These are phyloP conservation scores for Hoplostethus mediterraneus DNA, from an alignment of 2,797 vertebrate species.

Conservation along the genomic window DNA sequence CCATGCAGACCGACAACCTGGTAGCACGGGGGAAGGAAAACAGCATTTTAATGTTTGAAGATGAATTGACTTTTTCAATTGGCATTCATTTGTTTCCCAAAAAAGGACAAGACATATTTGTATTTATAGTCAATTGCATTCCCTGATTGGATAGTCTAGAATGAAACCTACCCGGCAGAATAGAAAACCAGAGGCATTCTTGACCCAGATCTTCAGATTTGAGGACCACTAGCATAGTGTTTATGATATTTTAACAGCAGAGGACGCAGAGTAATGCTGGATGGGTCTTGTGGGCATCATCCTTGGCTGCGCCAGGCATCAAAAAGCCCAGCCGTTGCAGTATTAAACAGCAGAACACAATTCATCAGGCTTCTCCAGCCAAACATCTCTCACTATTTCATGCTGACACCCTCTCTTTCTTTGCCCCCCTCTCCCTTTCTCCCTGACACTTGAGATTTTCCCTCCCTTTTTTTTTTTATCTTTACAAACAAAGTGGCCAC, in stretches of 20 bases:
- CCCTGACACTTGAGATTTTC: slow-evolving; percentile 25
- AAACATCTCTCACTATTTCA: slow-evolving; percentile 9
- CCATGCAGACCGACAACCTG: too few relatives aligned
- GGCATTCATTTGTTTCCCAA: too few relatives aligned
- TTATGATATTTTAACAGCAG: slow-evolving; percentile 4
- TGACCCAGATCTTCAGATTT: too few relatives aligned
- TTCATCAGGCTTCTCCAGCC: slow-evolving; percentile 35
- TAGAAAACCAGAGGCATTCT: too few relatives aligned
- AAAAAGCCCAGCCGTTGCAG: slow-evolving; percentile 1
- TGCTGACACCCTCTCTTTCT: slow-evolving; percentile 25
- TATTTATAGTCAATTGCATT: too few relatives aligned
- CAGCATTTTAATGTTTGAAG: too few relatives aligned
- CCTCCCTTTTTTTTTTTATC: slow-evolving; percentile 25
- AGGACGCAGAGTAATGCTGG: slow-evolving; percentile 19
- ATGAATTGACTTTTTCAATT: too few relatives aligned
- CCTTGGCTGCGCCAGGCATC: slow-evolving; percentile 9
- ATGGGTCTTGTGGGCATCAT: slow-evolving; percentile 7
- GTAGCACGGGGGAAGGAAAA: too few relatives aligned
- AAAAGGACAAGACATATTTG: too few relatives aligned
- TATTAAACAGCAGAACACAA: slow-evolving; percentile 28
- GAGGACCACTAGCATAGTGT: neutral
- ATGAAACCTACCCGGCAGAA: too few relatives aligned
- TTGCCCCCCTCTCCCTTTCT: neutral
- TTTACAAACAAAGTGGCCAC: slow-evolving; percentile 40
- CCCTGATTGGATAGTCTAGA: too few relatives aligned